Base-by-base conservation (phyloP, 92 coral and sea anemone genomes). In the Virgularia gustaviana region DNA sequence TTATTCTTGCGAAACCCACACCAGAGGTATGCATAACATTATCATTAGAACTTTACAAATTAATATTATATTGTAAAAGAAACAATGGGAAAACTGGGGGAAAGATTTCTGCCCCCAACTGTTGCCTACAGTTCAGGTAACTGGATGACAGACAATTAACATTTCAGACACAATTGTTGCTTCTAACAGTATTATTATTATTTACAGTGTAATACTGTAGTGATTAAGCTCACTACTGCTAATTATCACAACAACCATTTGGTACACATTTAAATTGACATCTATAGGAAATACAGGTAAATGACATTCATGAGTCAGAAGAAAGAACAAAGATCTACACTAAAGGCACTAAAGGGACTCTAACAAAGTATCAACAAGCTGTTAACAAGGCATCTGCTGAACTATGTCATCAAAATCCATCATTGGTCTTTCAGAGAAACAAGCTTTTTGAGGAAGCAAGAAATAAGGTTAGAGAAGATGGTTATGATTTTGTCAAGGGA, bases 361-460 rank as follows among this genome's bases (percentile, higher is more conserved):
- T 57, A 9, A 55, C 64, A 19, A 5, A 37, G 24, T 72, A 57
- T 55, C 81, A 65, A 64, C 41, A 28, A 49, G 81, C 81, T 30
- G 35, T 76, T 22, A 76, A 76, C 63, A 23, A 63, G 52, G 81
- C 81, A 43, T 71, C 81, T 36, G 31, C 65, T 11, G 75, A 28
- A 22, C 29, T 77, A 19, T 62, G 64, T n/a, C 47, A 66, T 34
- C 52, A 67, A 18, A 36, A 77, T 36, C 77, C 78, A 9, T 42
- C 27, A 33, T 44, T 51, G 25, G 75, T 77, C 2, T 67, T 66
- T 52, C 36, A 67, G 34, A 77, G 47, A 41, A 41, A 41, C 47
- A 41, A 9, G 16, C 47, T 41, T 41, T 41, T 41, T 41, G 47
- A 41, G 16, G 16, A 41, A 41, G 47, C 47, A 41, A 41, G 63